Evolutionary conservation across 2,113 vertebrate genomes (phyloP), one percentile per base, ranked within the genome.

Genomic region (Carassius gibelio): DNA sequence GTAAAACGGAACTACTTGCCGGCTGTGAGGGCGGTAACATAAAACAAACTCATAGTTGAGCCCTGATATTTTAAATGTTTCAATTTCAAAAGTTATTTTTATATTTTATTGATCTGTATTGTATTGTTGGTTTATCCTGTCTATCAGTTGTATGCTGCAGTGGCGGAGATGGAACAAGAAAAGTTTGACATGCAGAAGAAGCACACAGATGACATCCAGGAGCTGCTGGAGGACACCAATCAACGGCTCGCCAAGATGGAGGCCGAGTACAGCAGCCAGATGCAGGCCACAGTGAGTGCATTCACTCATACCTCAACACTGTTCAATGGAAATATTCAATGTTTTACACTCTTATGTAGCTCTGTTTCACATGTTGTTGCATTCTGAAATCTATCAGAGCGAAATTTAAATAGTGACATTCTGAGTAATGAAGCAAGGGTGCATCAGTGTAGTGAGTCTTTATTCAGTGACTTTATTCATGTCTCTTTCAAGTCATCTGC

Each of bases 151-250:
- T 96, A 98, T 71, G 93, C 81, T 11, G 90, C 95, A 0, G 90
- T 97, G 68, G 92, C 97, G 0, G 94, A 96, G 87, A 95, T 97
- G 95, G 98, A 99, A 89, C 97, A 96, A 92, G 96, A 99, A 87
- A 99, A 98, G 91, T 95, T 97, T 85, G 94, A 94, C 11, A 89
- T 99, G 87, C 96, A 93, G 87, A 98, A 96, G 94, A 96, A 93
- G 82, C 97, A 98, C 92, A 97, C 96, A 0, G 95, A 96, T 59
- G 96, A 94, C 21, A 97, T 98, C 89, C 96, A 98, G 88, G 93
- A 97, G 10, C 90, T 99, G 90, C 93, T 99, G 59, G 94, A 97
- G 81, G 95, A 97, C 83, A 99, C 97, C 84, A 98, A 96, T 17
- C 8, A 88, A 1, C 92, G 96, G 2, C 94, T 99, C 89, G 91